A percentile compares a stretch with the other conserved stretches of the same genome.
Evolutionary conservation across 2,888 invertebrate species (phyloP).

Genomic region (Volucella inflata): DNA sequence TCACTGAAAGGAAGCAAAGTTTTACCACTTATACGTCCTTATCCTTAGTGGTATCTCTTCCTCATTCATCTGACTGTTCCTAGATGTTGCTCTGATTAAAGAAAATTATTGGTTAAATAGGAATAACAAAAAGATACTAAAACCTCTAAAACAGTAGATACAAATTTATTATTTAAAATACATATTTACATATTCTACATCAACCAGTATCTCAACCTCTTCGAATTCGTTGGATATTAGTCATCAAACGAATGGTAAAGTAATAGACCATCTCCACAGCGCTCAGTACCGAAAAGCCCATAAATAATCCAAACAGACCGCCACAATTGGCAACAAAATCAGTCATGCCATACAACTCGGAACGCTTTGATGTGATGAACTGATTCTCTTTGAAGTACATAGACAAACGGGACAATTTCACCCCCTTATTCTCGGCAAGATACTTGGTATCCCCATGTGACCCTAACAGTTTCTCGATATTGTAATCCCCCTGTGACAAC

Average conservation of each 20-base stretch:
- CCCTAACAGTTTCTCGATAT: slow-evolving; percentile 79
- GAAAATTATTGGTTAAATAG: no score
- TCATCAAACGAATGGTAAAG: slow-evolving; percentile 79
- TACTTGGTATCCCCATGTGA: slow-evolving; percentile 80
- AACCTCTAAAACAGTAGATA: no score
- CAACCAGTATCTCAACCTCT: not conserved
- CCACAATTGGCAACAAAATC: slow-evolving; percentile 89
- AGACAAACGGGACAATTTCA: slow-evolving; percentile 86
- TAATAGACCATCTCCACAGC: slow-evolving; percentile 85
- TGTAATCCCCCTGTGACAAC: slow-evolving; percentile 82
- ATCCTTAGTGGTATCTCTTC: no score
- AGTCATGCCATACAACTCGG: slow-evolving; percentile 87
- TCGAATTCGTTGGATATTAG: slow-evolving; percentile 44
- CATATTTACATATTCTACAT: slow-evolving; percentile 24
- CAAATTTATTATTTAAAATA: not conserved
- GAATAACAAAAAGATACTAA: no score
- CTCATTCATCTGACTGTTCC: no score
- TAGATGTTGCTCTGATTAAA: no score
- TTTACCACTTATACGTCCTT: no score
- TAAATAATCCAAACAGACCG: slow-evolving; percentile 86
- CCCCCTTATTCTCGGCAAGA: slow-evolving; percentile 82
- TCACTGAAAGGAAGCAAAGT: no score
- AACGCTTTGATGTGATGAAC: slow-evolving; percentile 87
- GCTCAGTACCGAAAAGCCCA: slow-evolving; percentile 82
- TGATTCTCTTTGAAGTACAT: slow-evolving; percentile 90